Conservation (phyloP, 2,113 vertebrate genomes). For the Tetrao urogallus region DNA sequence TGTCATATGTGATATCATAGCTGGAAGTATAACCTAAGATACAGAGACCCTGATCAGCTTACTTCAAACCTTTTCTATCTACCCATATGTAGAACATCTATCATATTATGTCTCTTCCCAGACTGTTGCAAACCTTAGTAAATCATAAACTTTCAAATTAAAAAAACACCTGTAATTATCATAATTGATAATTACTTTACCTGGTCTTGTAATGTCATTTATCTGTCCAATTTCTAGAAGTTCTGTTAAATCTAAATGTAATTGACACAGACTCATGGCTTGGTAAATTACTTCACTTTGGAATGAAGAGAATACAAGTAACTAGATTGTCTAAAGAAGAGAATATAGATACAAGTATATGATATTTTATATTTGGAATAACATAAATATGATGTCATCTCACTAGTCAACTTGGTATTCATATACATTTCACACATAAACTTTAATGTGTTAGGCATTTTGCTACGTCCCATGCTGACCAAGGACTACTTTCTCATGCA, state of each 20-base stretch:
- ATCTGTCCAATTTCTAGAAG: accelerated
- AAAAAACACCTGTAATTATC: not conserved
- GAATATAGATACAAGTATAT: not conserved
- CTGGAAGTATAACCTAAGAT: not conserved
- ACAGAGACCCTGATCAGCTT: not conserved
- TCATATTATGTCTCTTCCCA: not conserved
- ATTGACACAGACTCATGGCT: not conserved
- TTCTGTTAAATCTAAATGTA: not conserved
- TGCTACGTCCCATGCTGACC: not conserved
- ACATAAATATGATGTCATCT: not conserved
- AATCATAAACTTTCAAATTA: not conserved
- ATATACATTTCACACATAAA: not conserved
- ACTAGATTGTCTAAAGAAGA: not conserved
- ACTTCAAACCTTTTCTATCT: not conserved
- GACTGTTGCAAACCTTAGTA: not conserved
- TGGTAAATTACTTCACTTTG: not conserved
- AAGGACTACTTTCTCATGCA: not conserved
- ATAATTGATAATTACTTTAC: not conserved
- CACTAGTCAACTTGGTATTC: not conserved
- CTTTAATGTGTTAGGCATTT: not conserved
- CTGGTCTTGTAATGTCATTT: not conserved
- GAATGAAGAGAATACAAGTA: not conserved
- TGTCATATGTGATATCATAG: not conserved
- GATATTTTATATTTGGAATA: not conserved
- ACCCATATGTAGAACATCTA: not conserved